phyloP scores from a whole-genome alignment of 1,140 invertebrate species.

The Phthorimaea operculella region DNA sequence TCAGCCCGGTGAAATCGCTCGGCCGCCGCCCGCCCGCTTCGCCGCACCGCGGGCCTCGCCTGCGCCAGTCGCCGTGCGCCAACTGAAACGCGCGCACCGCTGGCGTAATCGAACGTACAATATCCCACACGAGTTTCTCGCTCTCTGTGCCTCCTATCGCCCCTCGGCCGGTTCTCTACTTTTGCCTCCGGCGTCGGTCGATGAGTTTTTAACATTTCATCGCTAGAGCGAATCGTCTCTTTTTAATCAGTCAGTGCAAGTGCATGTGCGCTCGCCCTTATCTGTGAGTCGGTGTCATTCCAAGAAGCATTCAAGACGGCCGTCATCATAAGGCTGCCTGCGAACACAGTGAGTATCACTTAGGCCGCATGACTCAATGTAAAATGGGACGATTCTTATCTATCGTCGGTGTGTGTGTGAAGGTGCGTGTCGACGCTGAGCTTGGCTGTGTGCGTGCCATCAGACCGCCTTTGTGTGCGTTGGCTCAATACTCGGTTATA shows the following conservation, averaged over 20 bases:
- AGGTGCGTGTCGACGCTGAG: slow-evolving; percentile 24
- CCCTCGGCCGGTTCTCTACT: slow-evolving; percentile 26
- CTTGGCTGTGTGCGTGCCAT: slow-evolving; percentile 41
- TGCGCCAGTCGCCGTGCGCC: slow-evolving; percentile 64
- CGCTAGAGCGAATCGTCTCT: background rate
- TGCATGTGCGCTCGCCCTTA: slow-evolving; percentile 42
- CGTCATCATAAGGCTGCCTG: slow-evolving; percentile 63
- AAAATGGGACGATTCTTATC: slow-evolving; percentile 67
- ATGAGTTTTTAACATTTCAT: slow-evolving; percentile 8
- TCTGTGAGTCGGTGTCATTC: slow-evolving; percentile 40
- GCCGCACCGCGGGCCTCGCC: slow-evolving; percentile 54
- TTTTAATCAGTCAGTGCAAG: slow-evolving; percentile 15
- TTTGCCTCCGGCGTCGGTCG: slow-evolving; percentile 27
- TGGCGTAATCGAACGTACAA: slow-evolving; percentile 56
- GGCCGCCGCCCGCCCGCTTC: slow-evolving; percentile 59
- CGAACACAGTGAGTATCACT: slow-evolving; percentile 60
- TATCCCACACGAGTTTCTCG: slow-evolving; percentile 38
- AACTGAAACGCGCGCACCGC: slow-evolving; percentile 65
- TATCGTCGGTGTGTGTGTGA: slow-evolving; percentile 45
- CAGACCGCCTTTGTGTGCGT: slow-evolving; percentile 51
- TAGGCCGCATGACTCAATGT: slow-evolving; percentile 52
- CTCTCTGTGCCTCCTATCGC: slow-evolving; percentile 31
- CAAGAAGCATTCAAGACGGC: slow-evolving; percentile 56
- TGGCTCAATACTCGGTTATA: slow-evolving; percentile 64
- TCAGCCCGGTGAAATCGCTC: slow-evolving; percentile 65